phyloP scores from a whole-genome alignment of 2,888 invertebrate genomes.

The Scotopteryx bipunctaria region DNA sequence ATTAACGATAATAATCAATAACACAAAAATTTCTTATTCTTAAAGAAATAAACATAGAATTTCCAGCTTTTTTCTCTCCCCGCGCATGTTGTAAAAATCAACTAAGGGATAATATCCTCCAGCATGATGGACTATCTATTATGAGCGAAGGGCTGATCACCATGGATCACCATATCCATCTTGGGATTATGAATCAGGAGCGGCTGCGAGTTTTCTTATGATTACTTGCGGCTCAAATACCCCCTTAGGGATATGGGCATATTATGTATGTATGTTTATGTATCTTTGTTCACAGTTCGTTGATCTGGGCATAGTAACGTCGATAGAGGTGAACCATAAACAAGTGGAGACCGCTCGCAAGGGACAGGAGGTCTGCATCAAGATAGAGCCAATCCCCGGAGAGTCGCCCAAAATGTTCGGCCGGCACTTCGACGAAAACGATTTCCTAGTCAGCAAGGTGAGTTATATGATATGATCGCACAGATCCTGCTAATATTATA shows the following conservation, averaged over 20 bases:
- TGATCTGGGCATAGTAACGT: conserved; percentile 96
- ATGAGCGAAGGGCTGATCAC: too few relatives aligned
- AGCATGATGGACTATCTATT: too few relatives aligned
- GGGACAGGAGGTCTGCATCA: conserved; percentile 97
- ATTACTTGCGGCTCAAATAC: too few relatives aligned
- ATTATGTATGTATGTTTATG: not conserved
- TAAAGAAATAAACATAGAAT: too few relatives aligned
- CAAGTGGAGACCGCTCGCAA: conserved; percentile 96
- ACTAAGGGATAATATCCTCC: too few relatives aligned
- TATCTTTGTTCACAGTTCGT: conserved; percentile 88
- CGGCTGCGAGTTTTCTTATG: too few relatives aligned
- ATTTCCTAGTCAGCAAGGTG: conserved; percentile 97
- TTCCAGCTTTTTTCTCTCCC: too few relatives aligned
- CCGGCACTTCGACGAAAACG: conserved; percentile 98
- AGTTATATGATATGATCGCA: conserved; percentile 43
- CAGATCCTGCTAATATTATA: not conserved
- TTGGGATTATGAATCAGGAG: too few relatives aligned
- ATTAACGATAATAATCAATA: conserved; percentile 10
- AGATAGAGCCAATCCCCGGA: conserved; percentile 98
- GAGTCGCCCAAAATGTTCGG: conserved; percentile 99
- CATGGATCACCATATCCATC: too few relatives aligned
- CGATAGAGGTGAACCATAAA: conserved; percentile 98
- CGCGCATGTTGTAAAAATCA: too few relatives aligned
- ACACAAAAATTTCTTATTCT: too few relatives aligned
- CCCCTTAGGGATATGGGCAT: too few relatives aligned